These are phyloP conservation scores for Salticus scenicus DNA, from an alignment of 2,888 invertebrate genomes.

Conservation along the genomic window DNA sequence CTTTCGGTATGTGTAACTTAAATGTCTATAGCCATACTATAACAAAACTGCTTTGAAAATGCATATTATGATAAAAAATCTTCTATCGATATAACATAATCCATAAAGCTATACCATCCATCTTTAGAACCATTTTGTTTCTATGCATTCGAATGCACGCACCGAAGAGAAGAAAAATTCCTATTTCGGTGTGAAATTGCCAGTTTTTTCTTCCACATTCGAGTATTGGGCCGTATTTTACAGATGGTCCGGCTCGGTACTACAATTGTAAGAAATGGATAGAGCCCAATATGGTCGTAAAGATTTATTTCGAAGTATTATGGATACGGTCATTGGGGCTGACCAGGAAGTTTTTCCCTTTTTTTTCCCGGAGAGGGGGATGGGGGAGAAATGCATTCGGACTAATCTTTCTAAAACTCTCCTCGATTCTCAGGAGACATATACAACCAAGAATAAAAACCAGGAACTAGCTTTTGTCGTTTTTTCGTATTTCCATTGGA, in stretches of 20 bases:
- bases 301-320: not conserved
- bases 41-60: too few species aligned
- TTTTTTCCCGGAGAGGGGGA: not conserved
- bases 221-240: not conserved
- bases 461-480: not conserved
- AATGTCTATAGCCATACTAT: too few species aligned
- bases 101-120: too few species aligned
- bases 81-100: too few species aligned
- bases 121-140: too few species aligned
- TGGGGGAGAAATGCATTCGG: not conserved
- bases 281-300: not conserved
- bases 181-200: not conserved
- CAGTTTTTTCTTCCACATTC: not conserved
- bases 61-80: too few species aligned
- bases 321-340: not conserved
- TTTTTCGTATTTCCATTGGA: not conserved
- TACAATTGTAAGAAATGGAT: constrained; percentile 3
- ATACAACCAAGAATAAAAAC: not conserved
- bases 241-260: not conserved
- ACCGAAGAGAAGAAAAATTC: not conserved
- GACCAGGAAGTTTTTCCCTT: not conserved
- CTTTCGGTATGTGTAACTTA: too few species aligned
- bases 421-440: not conserved
- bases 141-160: not conserved
- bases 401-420: not conserved